Evolutionary conservation across 1,140 invertebrate species (phyloP).

Genomic region (Zaprionus lachaisei): DNA sequence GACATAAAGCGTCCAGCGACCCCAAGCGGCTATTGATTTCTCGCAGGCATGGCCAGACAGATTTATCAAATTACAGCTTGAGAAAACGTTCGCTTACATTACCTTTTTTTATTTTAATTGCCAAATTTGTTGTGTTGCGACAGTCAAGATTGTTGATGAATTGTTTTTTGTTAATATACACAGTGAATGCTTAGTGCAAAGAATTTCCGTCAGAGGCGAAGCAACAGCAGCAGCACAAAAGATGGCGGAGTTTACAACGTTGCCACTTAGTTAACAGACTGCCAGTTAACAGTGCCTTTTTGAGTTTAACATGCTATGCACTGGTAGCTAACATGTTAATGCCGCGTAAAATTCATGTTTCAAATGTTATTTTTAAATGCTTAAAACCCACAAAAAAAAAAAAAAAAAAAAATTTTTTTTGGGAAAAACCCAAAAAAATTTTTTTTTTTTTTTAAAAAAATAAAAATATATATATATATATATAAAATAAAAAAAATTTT

Average conservation of each 20-base stretch:
- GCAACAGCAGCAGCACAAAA: constrained; percentile 58
- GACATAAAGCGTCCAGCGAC: constrained; percentile 43
- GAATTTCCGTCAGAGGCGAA: constrained; percentile 66
- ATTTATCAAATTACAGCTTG: not conserved
- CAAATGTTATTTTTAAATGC: not conserved
- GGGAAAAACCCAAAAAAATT: too few species aligned
- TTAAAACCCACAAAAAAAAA: too few species aligned
- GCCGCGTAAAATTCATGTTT: constrained; percentile 3
- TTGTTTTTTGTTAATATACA: constrained; percentile 15
- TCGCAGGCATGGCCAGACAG: constrained; percentile 6
- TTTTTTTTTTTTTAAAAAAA: too few species aligned
- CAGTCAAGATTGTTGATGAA: not conserved
- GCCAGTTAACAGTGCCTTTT: constrained; percentile 23
- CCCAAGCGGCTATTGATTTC: constrained; percentile 72
- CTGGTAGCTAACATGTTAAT: not conserved
- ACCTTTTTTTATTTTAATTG: not conserved
- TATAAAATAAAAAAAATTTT: too few species aligned
- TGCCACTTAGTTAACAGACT: constrained; percentile 13
- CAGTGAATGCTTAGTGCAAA: constrained; percentile 51
- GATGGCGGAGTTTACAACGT: constrained; percentile 60
- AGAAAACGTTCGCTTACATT: not conserved
- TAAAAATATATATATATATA: not conserved
- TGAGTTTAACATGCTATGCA: constrained; percentile 22
- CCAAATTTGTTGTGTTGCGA: not conserved
- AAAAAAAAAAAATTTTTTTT: too few species aligned